These are phyloP conservation scores for Protaetia brevitarsis DNA, from an alignment of 1,140 invertebrate genomes.

Conservation along the genomic window DNA sequence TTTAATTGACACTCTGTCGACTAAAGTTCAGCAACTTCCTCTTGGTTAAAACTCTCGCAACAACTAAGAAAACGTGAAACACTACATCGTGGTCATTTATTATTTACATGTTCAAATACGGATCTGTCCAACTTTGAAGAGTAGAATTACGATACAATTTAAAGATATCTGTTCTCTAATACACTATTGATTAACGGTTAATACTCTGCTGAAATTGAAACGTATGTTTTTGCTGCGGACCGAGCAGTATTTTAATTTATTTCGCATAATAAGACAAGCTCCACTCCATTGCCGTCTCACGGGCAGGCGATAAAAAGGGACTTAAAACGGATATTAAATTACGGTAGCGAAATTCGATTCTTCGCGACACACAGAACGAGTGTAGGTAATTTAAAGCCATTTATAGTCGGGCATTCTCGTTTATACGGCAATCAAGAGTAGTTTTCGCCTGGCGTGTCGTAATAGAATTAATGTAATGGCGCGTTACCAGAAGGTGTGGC, in stretches of 20 bases:
- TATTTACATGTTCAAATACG: neutral
- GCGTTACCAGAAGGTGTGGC: conserved; percentile 35
- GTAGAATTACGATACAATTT: neutral
- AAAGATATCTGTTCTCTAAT: neutral
- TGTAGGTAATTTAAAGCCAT: conserved; percentile 26
- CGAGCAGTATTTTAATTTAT: too few relatives aligned
- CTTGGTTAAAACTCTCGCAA: neutral
- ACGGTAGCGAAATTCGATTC: neutral
- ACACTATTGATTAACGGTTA: too few relatives aligned
- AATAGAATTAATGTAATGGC: conserved; percentile 41
- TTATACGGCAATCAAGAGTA: conserved; percentile 40
- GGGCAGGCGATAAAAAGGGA: neutral
- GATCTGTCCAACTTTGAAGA: neutral
- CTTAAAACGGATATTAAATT: conserved; percentile 15
- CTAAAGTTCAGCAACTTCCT: neutral
- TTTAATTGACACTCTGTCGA: conserved; percentile 11
- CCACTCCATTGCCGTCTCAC: too few relatives aligned
- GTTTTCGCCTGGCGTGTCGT: conserved; percentile 38
- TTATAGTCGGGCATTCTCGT: conserved; percentile 37
- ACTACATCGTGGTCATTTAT: neutral
- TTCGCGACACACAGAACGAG: conserved; percentile 12
- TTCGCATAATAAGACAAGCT: too few relatives aligned
- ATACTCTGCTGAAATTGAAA: too few relatives aligned
- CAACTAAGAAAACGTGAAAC: conserved; percentile 5
- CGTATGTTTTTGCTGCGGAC: too few relatives aligned